Conservation (phyloP, 2,888 invertebrate genomes). For the Cerceris rybyensis region DNA sequence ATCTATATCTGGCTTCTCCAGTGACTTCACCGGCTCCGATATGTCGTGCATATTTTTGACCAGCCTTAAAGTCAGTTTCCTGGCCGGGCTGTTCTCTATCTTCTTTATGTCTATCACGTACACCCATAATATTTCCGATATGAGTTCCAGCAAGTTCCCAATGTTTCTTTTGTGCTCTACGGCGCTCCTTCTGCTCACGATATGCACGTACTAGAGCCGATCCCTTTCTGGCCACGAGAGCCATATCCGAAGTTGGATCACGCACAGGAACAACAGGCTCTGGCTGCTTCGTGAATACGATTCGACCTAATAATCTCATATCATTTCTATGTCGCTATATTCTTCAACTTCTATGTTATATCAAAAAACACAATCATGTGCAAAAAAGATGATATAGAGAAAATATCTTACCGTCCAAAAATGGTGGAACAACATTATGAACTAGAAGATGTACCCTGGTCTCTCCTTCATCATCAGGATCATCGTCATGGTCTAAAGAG, state of each 20-base stretch:
- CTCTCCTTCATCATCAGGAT: conserved; percentile 97
- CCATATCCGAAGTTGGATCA: conserved; percentile 99
- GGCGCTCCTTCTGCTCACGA: conserved; percentile 98
- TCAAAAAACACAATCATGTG: neutral
- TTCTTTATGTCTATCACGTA: conserved; percentile 85
- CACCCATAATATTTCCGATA: conserved; percentile 98
- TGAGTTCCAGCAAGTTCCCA: conserved; percentile 99
- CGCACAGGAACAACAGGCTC: conserved; percentile 98
- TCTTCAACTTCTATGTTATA: neutral
- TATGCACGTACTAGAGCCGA: conserved; percentile 94
- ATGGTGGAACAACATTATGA: conserved; percentile 99
- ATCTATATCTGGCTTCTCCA: conserved; percentile 90
- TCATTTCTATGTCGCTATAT: conserved; percentile 11
- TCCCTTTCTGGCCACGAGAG: conserved; percentile 96
- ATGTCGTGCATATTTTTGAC: conserved; percentile 98
- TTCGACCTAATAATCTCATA: conserved; percentile 83
- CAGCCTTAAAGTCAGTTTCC: conserved; percentile 91
- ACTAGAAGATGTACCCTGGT: conserved; percentile 97
- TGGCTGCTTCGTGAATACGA: conserved; percentile 99
- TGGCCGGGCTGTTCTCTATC: conserved; percentile 85
- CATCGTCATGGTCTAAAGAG: conserved; percentile 93
- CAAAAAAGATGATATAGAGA: neutral
- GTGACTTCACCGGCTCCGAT: conserved; percentile 88
- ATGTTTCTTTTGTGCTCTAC: conserved; percentile 98
- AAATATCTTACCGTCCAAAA: conserved; percentile 90